Conservation (phyloP, 1,140 invertebrate genomes). For the Sesamia nonagrioides region DNA sequence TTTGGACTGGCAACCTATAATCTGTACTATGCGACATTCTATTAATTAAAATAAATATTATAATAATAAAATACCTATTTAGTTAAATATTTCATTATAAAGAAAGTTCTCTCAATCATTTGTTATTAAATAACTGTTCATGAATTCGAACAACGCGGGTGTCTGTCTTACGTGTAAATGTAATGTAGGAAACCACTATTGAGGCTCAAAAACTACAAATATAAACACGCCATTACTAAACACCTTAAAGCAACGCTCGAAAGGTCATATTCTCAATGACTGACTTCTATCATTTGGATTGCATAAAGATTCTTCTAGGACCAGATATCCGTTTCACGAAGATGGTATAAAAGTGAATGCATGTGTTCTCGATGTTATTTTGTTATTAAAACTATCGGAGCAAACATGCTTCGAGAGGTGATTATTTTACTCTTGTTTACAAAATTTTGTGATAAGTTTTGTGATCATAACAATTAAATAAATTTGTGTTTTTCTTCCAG, state of each 20-base stretch:
- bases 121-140: background rate
- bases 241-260: constrained; percentile 35
- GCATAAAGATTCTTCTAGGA: constrained; percentile 54
- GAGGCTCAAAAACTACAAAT: background rate
- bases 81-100: too few species aligned
- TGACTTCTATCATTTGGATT: constrained; percentile 34
- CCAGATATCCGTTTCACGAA: constrained; percentile 61
- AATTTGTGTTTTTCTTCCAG: constrained; percentile 11
- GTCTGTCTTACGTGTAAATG: background rate
- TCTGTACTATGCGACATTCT: too few species aligned
- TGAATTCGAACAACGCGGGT: background rate
- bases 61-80: too few species aligned
- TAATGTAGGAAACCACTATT: background rate
- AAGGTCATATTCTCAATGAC: constrained; percentile 44
- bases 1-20: too few species aligned
- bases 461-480: background rate
- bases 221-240: constrained; percentile 1
- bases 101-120: too few species aligned
- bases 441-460: background rate
- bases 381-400: constrained; percentile 51
- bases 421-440: constrained; percentile 7
- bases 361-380: constrained; percentile 58
- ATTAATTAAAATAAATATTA: too few species aligned
- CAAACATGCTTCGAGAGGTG: constrained; percentile 39
- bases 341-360: constrained; percentile 66